Base-by-base conservation (phyloP, 1,140 invertebrate species). In the Danaus melanippus region DNA sequence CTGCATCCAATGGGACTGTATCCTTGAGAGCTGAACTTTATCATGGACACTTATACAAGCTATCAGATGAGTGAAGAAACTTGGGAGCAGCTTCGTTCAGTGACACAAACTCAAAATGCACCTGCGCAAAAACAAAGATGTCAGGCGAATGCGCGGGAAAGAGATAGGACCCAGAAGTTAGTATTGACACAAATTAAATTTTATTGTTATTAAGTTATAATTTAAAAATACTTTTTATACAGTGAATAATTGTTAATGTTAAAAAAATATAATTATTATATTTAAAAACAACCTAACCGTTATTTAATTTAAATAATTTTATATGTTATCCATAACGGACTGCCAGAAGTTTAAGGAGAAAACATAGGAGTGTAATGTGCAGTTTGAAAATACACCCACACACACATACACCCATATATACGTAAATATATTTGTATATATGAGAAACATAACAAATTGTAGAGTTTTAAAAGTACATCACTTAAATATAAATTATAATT, bases 151-250 rank as follows among this genome's bases (percentile, higher is more conserved):
- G 92, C 92, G 2, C 86, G 92, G 1, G 92, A 94, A 74, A 87
- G 92, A 49, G 92, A 92, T 71, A 86, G 92, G 57, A 93, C 92
- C n/a, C 91, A 92, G 76, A 93, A 92, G 92, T 93, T 88, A 84
- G 85, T 86, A 79, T 66, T 42, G n/a, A n/a, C n/a, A 44, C 42
- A 12, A n/a, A 44, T 12, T 12, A 10, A 12, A 44, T n/a, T 44
- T n/a, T 44, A 44, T 12, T n/a, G 9, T 10, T 46, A 42, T 10
- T 44, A 44, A 6, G 42, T 44, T 12, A 44, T 10, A 10, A 44
- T 44, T 7, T 44, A 44, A 12, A 44, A n/a, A 5, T 10, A 32
- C 15, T 32, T 32, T 32, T 4, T 32, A 32, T 32, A 11, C 4
- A 32, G 40, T 32, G 10, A 32, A n/a, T 1, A n/a, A 4, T 39